Percentiles rank a stretch among this genome's conserved stretches.
Evolutionary conservation across 2,888 invertebrate genomes (phyloP).

Genomic region (Eubasilissa splendida): DNA sequence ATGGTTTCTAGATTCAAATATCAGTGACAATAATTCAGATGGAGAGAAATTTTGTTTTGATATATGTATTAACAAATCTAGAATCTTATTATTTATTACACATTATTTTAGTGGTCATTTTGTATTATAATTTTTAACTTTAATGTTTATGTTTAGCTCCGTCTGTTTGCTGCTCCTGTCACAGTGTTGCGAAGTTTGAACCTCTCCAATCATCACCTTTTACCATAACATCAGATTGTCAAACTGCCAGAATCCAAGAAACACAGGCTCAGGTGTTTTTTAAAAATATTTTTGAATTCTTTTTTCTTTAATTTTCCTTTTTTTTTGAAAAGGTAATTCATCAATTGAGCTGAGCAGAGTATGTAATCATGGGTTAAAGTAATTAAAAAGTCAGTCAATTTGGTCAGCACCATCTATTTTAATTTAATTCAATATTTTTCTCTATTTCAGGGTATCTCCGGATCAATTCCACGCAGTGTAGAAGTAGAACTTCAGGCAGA

Average conservation of each 20-base stretch:
- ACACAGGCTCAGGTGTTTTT: conserved; percentile 77
- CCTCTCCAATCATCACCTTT: conserved; percentile 77
- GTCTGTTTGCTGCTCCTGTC: conserved; percentile 74
- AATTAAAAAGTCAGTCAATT: background rate
- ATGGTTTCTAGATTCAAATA: no score
- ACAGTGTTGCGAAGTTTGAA: conserved; percentile 75
- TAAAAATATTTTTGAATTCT: background rate
- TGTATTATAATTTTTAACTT: conserved; percentile 62
- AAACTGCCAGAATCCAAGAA: conserved; percentile 88
- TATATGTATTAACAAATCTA: no score
- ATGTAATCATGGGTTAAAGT: background rate
- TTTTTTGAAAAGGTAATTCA: no score
- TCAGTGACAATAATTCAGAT: no score
- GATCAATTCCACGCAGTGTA: conserved; percentile 83
- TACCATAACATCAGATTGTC: conserved; percentile 84
- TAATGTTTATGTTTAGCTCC: conserved; percentile 75
- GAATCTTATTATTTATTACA: no score
- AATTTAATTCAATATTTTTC: no score
- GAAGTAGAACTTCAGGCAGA: conserved; percentile 90
- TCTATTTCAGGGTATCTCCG: conserved; percentile 74
- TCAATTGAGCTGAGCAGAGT: no score
- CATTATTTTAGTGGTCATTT: conserved; percentile 56
- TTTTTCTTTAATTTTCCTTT: no score
- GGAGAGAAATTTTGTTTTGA: no score
- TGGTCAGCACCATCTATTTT: background rate